phyloP scores from a whole-genome alignment of 2,888 invertebrate genomes.

The Bugulina stolonifera region DNA sequence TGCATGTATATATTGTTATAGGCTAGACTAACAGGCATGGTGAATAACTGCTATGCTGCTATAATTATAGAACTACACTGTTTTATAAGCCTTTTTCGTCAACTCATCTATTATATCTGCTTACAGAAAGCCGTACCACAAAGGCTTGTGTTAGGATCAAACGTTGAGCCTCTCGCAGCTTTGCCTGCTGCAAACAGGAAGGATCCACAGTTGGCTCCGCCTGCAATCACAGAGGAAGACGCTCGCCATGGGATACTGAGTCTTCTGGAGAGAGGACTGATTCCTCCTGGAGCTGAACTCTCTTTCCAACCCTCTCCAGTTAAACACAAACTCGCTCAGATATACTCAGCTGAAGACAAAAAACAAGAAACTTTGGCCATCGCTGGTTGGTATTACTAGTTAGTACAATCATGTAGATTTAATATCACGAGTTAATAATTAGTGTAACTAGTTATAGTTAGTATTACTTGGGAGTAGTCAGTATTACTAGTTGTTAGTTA shows the following conservation, averaged over 20 bases:
- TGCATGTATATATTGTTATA: background rate
- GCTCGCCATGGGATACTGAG: constrained; percentile 50
- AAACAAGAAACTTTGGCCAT: constrained; percentile 11
- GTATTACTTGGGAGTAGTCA: too few species aligned
- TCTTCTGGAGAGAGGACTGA: constrained; percentile 50
- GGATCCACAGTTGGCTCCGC: constrained; percentile 43
- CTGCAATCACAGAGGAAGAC: constrained; percentile 49
- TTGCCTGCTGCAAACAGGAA: constrained; percentile 47
- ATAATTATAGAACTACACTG: too few species aligned
- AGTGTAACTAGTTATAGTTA: too few species aligned
- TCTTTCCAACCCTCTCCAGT: constrained; percentile 52
- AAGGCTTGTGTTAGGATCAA: constrained; percentile 41
- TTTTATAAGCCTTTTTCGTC: background rate
- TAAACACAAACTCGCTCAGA: constrained; percentile 37
- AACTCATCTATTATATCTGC: too few species aligned
- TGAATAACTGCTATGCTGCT: background rate
- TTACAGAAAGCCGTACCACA: constrained; percentile 1
- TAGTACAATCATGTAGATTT: background rate
- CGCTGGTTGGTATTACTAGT: background rate
- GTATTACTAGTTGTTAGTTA: too few species aligned
- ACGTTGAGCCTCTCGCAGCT: constrained; percentile 46
- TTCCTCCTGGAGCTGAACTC: constrained; percentile 50
- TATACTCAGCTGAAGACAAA: constrained; percentile 28
- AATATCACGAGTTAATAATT: too few species aligned
- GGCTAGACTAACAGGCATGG: background rate